Percentiles rank a stretch among this genome's conserved stretches.
phyloP scores from a whole-genome alignment of 2,888 invertebrate genomes.

The Tenodera sinensis region DNA sequence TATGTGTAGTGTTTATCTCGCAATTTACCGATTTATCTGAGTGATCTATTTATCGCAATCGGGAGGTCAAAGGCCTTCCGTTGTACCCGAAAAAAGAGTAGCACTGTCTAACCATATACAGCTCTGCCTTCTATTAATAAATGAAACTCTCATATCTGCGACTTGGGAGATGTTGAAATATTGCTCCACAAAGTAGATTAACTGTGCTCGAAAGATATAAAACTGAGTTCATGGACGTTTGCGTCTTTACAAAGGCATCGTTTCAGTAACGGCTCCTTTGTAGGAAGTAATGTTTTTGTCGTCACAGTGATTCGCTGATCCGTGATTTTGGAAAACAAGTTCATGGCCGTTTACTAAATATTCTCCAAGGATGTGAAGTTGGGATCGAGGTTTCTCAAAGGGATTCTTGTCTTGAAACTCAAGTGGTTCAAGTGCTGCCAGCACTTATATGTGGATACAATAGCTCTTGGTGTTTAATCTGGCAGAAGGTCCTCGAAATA shows the following conservation, averaged over 20 bases:
- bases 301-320: not conserved
- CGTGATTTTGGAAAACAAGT: not conserved
- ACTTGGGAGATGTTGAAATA: not conserved
- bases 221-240: not conserved
- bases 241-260: not conserved
- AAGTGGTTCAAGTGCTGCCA: too few relatives aligned
- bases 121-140: not conserved
- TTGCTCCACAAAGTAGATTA: not conserved
- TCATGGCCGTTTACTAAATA: not conserved
- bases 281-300: not conserved
- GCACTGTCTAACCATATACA: not conserved
- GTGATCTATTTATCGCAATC: not conserved
- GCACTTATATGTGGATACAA: too few relatives aligned
- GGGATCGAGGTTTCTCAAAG: too few relatives aligned
- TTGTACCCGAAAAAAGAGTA: not conserved
- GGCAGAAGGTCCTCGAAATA: too few relatives aligned
- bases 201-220: not conserved
- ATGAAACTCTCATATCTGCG: not conserved
- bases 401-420: too few relatives aligned
- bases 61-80: not conserved
- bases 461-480: too few relatives aligned
- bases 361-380: not conserved
- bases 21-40: not conserved
- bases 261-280: not conserved
- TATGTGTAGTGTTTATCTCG: not conserved